phyloP scores from a whole-genome alignment of 2,888 invertebrate species.

The Cephus nigrinus region DNA sequence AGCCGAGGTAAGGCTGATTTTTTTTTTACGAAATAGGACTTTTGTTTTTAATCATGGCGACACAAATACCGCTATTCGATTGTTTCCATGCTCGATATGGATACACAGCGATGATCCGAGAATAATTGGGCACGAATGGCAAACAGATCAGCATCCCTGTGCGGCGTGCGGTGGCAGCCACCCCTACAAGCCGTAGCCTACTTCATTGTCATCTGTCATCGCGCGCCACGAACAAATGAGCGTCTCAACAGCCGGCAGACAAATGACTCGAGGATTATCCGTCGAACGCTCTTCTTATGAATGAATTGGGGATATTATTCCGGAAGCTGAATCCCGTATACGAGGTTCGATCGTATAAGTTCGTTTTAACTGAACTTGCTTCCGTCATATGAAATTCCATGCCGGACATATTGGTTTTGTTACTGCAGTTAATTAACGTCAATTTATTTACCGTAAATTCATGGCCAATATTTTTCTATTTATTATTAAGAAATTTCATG shows the following conservation, averaged over 20 bases:
- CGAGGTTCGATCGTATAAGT: neutral
- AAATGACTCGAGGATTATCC: constrained; percentile 64
- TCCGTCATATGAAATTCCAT: neutral
- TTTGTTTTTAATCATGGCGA: neutral
- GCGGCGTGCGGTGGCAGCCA: constrained; percentile 19
- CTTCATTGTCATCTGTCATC: constrained; percentile 65
- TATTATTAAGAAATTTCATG: neutral
- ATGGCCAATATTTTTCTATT: neutral
- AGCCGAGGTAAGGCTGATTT: neutral
- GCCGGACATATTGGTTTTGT: neutral
- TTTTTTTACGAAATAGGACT: neutral
- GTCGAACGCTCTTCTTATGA: constrained; percentile 43
- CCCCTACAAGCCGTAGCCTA: constrained; percentile 32
- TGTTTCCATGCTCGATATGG: constrained; percentile 53
- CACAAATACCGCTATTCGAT: constrained; percentile 30
- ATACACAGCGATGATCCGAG: constrained; percentile 63
- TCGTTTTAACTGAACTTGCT: neutral
- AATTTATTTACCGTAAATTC: neutral
- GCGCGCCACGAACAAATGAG: constrained; percentile 59
- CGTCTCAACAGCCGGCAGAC: constrained; percentile 57
- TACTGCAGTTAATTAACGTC: neutral
- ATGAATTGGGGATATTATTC: constrained; percentile 40
- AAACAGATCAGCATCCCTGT: constrained; percentile 56
- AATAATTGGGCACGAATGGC: constrained; percentile 64
- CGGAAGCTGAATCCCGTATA: neutral